These are phyloP conservation scores for Volucella inflata DNA, from an alignment of 2,888 invertebrate species.

Conservation along the genomic window DNA sequence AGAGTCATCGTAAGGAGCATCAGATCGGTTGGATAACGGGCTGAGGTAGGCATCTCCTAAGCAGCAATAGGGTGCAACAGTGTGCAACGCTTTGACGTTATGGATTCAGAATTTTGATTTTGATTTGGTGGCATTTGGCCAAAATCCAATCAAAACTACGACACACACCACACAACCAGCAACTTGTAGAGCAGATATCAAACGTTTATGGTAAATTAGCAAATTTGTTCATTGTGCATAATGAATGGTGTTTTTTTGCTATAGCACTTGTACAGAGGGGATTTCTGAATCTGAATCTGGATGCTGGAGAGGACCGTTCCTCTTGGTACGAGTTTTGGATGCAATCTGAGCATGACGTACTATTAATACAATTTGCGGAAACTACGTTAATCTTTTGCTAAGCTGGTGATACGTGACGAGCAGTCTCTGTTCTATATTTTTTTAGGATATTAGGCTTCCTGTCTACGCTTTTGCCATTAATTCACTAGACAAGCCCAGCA, in stretches of 20 bases:
- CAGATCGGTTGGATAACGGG: slow-evolving; percentile 13
- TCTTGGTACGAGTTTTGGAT: slow-evolving; percentile 59
- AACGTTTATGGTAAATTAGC: slow-evolving; percentile 84
- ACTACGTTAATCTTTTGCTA: not conserved
- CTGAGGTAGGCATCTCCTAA: not conserved
- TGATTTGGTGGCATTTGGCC: slow-evolving; percentile 80
- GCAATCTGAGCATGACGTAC: slow-evolving; percentile 62
- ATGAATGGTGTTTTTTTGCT: slow-evolving; percentile 58
- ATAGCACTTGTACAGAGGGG: not conserved
- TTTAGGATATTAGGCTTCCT: too few species aligned
- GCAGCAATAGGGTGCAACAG: slow-evolving; percentile 42
- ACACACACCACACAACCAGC: slow-evolving; percentile 64
- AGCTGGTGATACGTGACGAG: too few species aligned
- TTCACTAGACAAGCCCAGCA: too few species aligned
- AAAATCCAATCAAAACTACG: slow-evolving; percentile 81
- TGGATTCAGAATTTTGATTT: slow-evolving; percentile 69
- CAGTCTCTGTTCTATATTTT: too few species aligned
- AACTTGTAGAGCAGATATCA: slow-evolving; percentile 79
- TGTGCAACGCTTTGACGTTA: slow-evolving; percentile 64
- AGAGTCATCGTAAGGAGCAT: slow-evolving; percentile 50
- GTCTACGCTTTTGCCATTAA: too few species aligned
- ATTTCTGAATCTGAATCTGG: slow-evolving; percentile 6
- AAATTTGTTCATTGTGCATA: slow-evolving; percentile 82
- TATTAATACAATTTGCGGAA: slow-evolving; percentile 69
- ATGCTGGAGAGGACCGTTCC: slow-evolving; percentile 25